These are phyloP conservation scores for Allobates femoralis DNA, from an alignment of 2,797 vertebrate species.

Conservation along the genomic window DNA sequence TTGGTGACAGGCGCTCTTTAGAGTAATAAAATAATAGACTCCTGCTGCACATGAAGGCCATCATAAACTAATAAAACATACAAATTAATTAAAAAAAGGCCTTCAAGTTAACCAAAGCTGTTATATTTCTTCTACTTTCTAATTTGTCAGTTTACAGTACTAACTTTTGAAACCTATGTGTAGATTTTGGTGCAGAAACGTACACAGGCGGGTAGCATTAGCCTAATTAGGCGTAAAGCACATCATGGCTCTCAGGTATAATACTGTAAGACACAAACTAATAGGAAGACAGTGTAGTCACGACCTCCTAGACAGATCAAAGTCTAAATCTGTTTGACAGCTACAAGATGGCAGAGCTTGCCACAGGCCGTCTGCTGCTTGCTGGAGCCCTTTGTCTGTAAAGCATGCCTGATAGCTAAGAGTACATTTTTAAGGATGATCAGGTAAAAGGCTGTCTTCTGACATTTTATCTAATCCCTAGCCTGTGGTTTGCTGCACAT, in stretches of 20 bases:
- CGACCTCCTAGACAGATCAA: constrained; percentile 82
- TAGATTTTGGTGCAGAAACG: not conserved
- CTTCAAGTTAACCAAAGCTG: not conserved
- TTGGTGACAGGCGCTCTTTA: not conserved
- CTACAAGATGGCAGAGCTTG: constrained; percentile 88
- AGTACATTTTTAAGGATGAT: constrained; percentile 92
- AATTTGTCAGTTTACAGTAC: not conserved
- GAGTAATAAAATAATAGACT: no score
- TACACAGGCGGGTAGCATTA: constrained; percentile 59
- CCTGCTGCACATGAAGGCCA: no score
- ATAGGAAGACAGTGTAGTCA: constrained; percentile 68
- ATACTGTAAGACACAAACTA: constrained; percentile 69
- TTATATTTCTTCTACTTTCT: not conserved
- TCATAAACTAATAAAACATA: not conserved
- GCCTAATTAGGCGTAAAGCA: constrained; percentile 72
- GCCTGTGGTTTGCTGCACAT: constrained; percentile 88
- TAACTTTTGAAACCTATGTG: not conserved
- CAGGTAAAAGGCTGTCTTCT: constrained; percentile 91
- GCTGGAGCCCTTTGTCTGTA: constrained; percentile 76
- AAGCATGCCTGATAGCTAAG: constrained; percentile 87
- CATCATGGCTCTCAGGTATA: constrained; percentile 74
- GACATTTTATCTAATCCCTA: constrained; percentile 97
- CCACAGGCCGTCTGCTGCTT: constrained; percentile 79
- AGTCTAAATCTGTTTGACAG: constrained; percentile 89
- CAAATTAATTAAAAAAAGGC: not conserved